Base-by-base conservation (phyloP, 2,797 vertebrate genomes). In the Enteromius afrohamiltoni region DNA sequence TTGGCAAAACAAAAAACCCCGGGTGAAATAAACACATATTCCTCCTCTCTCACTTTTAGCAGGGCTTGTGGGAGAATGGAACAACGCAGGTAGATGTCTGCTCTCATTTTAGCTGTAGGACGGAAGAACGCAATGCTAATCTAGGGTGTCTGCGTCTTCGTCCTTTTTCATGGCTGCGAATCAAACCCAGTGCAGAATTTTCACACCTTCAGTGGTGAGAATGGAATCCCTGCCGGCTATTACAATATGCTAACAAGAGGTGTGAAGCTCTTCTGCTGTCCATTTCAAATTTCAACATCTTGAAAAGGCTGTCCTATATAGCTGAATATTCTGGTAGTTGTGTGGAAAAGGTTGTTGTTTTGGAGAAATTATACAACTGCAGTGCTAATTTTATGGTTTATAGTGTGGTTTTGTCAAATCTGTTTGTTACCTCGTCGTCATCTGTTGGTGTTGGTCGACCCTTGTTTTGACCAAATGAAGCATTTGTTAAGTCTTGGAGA, bases 211-310 rank as follows among this genome's bases (percentile, higher is more conserved):
- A 60, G 11, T 29, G 40, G 85, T 85, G 87, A 74, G 60, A 88
- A 88, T 88, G 80, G 77, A 85, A 86, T 86, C 73, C 62, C 77
- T 78, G 68, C n/a, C 65, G 49, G 49, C 80, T 78, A 78, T 77
- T 76, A 77, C 80, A 85, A 85, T 86, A 86, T 85, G 83, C 77
- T 83, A 79, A 86, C 71, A 67, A 74, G 58, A 60, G 70, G 62
- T 82, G 84, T 80, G 83, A 85, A 68, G 49, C 47, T 80, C 77
- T n/a, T 16, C n/a, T 19, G 65, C 62, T 68, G 40, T 83, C 75
- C 70, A 53, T 47, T 60, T 74, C 60, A 51, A 70, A 65, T 55
- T 58, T 83, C 29, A 31, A 62, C 9, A 13, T 74, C n/a, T 40
- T 16, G 23, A 17, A 71, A 51, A 21, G 51, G 31, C 58, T 26